phyloP scores from a whole-genome alignment of 2,888 invertebrate genomes.

The Tribolium freemani region DNA sequence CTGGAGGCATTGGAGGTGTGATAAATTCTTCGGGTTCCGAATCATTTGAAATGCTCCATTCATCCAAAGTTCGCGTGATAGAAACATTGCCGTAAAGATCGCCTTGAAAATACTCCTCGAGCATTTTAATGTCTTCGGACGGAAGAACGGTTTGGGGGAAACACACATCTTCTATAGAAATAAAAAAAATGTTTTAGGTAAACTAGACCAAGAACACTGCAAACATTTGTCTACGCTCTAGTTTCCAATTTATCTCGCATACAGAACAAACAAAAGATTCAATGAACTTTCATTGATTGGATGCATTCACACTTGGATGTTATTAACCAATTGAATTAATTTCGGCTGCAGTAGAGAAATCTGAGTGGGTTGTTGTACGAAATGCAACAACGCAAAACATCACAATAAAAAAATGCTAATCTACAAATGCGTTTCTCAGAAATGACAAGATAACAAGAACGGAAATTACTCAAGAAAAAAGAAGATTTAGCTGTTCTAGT shows the following conservation, averaged over 20 bases:
- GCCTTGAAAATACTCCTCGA: conserved; percentile 78
- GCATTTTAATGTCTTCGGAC: conserved; percentile 60
- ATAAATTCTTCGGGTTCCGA: conserved; percentile 68
- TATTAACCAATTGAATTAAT: conserved; percentile 28
- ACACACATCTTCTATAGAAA: too few species aligned
- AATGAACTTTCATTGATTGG: conserved; percentile 22
- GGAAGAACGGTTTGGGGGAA: neutral
- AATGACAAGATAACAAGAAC: neutral
- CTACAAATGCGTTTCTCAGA: neutral
- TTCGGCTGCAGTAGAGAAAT: conserved; percentile 23
- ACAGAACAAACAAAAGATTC: conserved; percentile 6
- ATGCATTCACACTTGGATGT: conserved; percentile 8
- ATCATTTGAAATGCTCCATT: conserved; percentile 68
- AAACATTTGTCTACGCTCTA: conserved; percentile 15
- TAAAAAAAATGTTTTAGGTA: too few species aligned
- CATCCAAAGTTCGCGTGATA: conserved; percentile 66
- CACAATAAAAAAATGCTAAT: neutral
- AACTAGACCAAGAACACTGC: too few species aligned
- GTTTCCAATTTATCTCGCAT: neutral
- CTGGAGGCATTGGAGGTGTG: conserved; percentile 71
- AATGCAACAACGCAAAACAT: conserved; percentile 28
- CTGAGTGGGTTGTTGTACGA: conserved; percentile 22
- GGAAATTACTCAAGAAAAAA: conserved; percentile 21
- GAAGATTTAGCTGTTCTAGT: conserved; percentile 5
- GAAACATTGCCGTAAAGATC: conserved; percentile 77